phyloP scores from a whole-genome alignment of 2,888 invertebrate genomes.

The Theodoxus fluviatilis region DNA sequence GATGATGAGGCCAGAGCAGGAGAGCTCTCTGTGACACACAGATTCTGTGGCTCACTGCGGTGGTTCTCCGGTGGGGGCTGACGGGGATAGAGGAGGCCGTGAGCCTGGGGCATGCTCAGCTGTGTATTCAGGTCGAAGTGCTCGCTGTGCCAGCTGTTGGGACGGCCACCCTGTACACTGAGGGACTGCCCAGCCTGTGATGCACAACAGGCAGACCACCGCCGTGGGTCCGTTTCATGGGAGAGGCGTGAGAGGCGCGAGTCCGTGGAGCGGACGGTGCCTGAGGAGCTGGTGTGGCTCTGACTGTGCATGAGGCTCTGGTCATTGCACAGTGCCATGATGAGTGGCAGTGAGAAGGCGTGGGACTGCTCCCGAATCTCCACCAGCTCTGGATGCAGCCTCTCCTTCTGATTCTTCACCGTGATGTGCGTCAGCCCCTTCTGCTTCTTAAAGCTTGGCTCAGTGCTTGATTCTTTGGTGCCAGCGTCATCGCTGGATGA shows the following conservation, averaged over 20 bases:
- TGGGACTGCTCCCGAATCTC: slow-evolving; percentile 52
- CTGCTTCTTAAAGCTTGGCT: slow-evolving; percentile 21
- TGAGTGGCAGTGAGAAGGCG: slow-evolving; percentile 75
- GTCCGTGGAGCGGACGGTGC: slow-evolving; percentile 50
- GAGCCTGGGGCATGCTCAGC: slow-evolving; percentile 33
- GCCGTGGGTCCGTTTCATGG: slow-evolving; percentile 48
- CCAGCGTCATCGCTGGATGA: slow-evolving; percentile 21
- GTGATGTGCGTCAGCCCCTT: slow-evolving; percentile 27
- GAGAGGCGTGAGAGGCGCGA: slow-evolving; percentile 47
- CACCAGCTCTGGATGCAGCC: slow-evolving; percentile 55
- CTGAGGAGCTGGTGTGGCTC: slow-evolving; percentile 41
- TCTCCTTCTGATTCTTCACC: slow-evolving; percentile 38
- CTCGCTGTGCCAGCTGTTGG: slow-evolving; percentile 61
- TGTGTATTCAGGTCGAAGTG: slow-evolving; percentile 56
- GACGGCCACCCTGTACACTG: slow-evolving; percentile 39
- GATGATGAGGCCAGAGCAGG: no score
- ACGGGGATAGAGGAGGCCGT: slow-evolving; percentile 28
- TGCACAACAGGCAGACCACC: slow-evolving; percentile 53
- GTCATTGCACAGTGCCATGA: slow-evolving; percentile 92
- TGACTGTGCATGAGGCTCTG: slow-evolving; percentile 73
- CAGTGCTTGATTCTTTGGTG: slow-evolving; percentile 24
- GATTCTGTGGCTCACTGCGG: slow-evolving; percentile 52
- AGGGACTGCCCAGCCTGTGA: slow-evolving; percentile 35
- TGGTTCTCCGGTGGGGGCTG: slow-evolving; percentile 40
- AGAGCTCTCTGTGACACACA: slow-evolving; percentile 37